These are phyloP conservation scores for Drosophila melanogaster DNA, from an alignment of 1,140 invertebrate genomes.

Conservation along the genomic window Release_6_plus_ISO1_MT NT_033779.5:5620501-5621000, in stretches of 20 bases:
- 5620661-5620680: constrained; percentile 1
- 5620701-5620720: no score
- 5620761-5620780: not conserved
- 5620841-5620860: no score
- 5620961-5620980: constrained; percentile 51
- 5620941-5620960: constrained; percentile 47
- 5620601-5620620: not conserved
- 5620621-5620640: not conserved
- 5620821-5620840: no score
- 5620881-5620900: constrained; percentile 2
- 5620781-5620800: no score
- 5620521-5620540: constrained; percentile 12
- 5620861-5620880: constrained; percentile 4
- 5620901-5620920: constrained; percentile 48
- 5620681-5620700: not conserved
- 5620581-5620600: constrained; percentile 7
- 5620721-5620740: no score
- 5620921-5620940: constrained; percentile 14
- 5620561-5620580: not conserved
- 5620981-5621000: constrained; percentile 30
- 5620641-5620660: not conserved
- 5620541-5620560: not conserved
- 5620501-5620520: not conserved
- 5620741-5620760: not conserved
- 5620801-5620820: no score